Evolutionary conservation across 2,113 vertebrate species (phyloP), one percentile per base, ranked within the genome.

Genomic region (Ceyx margarethae): DNA sequence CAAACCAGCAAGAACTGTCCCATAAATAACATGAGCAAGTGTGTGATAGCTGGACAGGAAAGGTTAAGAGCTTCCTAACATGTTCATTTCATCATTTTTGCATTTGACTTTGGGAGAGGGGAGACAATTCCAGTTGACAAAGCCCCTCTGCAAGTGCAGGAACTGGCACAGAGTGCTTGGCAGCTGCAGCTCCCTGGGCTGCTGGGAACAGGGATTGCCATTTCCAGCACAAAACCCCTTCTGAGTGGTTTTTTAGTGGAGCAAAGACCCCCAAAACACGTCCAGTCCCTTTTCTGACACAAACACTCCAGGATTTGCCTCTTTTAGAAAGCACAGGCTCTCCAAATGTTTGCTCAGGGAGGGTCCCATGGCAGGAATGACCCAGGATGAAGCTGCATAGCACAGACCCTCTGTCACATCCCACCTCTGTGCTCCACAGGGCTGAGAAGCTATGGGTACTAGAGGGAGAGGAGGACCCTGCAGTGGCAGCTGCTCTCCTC

Each of bases 11-110:
- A 84, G 94, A 96, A 94, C 89, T 88, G 78, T 89, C 96, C 90
- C 97, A 97, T 96, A 97, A 97, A 97, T 97, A 96, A 97, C 42
- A 58, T 82, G 64, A 95, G 66, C 90, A 71, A 93, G 89, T 8
- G 54, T 93, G 94, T 93, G 81, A 81, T 87, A 92, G 89, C 78
- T 86, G 89, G 95, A 97, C 95, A 97, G 90, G 91, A 94, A 97
- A 97, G 96, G 95, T 97, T 95, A 96, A 96, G 92, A 91, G 95
- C 91, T 95, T 95, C 84, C 90, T 89, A 92, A 92, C 61, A 88
- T 89, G 89, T 95, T 94, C 93, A 84, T 79, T 93, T 94, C 16
- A 62, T 60, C 9, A 8, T 72, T 93, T 85, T 83, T 83, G 86
- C 83, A 91, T 95, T 94, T 91, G 93, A 94, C 94, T 94, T 94